These are phyloP conservation scores for Dorcus hopei DNA, from an alignment of 2,888 invertebrate species.

Conservation along the genomic window DNA sequence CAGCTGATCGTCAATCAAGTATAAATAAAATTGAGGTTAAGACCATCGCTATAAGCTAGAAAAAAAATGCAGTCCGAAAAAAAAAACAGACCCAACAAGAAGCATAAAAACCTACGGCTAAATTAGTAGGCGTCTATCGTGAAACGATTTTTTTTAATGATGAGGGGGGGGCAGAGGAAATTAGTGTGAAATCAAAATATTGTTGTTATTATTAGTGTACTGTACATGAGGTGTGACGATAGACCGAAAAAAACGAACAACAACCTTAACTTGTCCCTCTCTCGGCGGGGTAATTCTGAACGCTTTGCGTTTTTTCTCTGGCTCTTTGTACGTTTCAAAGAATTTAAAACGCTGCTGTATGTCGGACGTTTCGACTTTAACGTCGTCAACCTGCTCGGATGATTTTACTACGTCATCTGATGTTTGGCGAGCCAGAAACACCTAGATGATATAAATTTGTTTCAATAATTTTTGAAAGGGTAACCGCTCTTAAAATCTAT, in stretches of 20 bases:
- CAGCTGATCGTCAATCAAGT: not conserved
- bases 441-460: slow-evolving; percentile 37
- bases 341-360: slow-evolving; percentile 85
- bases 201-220: not conserved
- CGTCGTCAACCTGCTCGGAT: slow-evolving; percentile 70
- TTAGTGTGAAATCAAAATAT: slow-evolving; percentile 3
- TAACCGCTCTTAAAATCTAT: too few species aligned
- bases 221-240: not conserved
- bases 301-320: slow-evolving; percentile 63
- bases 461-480: not conserved
- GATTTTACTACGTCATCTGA: slow-evolving; percentile 72
- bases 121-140: not conserved
- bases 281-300: slow-evolving; percentile 89
- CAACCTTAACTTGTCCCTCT: slow-evolving; percentile 69
- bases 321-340: slow-evolving; percentile 83
- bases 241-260: not conserved
- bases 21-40: not conserved
- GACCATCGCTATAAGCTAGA: not conserved
- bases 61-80: not conserved
- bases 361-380: slow-evolving; percentile 77
- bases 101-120: not conserved
- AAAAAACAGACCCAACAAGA: slow-evolving; percentile 1
- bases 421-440: slow-evolving; percentile 53
- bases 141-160: not conserved
- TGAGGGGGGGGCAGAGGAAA: not conserved